These are phyloP conservation scores for Thinocorus orbignyianus DNA, from an alignment of 2,113 vertebrate genomes.

Conservation along the genomic window DNA sequence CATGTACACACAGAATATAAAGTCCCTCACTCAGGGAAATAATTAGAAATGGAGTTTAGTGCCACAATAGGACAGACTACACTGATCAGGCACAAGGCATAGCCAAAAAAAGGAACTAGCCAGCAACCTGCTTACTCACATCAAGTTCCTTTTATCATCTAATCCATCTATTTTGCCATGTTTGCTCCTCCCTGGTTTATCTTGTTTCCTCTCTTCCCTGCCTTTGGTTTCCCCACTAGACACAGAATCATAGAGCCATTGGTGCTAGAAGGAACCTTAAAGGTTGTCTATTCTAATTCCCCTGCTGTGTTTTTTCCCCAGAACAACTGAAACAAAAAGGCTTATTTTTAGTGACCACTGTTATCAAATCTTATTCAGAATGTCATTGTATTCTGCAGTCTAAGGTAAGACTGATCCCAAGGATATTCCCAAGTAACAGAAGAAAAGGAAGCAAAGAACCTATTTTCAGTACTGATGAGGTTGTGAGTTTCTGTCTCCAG, in stretches of 20 bases:
- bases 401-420: background rate
- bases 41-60: background rate
- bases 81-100: background rate
- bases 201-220: background rate
- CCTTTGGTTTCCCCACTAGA: background rate
- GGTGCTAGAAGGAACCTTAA: background rate
- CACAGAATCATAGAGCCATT: background rate
- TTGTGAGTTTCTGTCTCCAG: background rate
- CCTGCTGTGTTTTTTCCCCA: background rate
- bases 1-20: background rate
- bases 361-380: background rate
- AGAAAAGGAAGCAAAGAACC: background rate
- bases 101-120: background rate
- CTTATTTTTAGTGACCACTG: background rate
- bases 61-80: background rate
- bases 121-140: background rate
- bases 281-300: background rate
- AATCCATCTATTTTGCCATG: background rate
- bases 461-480: background rate
- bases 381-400: background rate
- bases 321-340: background rate
- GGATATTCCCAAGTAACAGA: background rate
- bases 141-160: background rate
- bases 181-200: background rate
- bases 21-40: background rate